phyloP scores from a whole-genome alignment of 1,140 invertebrate genomes.

The Drosophila ohnishii region DNA sequence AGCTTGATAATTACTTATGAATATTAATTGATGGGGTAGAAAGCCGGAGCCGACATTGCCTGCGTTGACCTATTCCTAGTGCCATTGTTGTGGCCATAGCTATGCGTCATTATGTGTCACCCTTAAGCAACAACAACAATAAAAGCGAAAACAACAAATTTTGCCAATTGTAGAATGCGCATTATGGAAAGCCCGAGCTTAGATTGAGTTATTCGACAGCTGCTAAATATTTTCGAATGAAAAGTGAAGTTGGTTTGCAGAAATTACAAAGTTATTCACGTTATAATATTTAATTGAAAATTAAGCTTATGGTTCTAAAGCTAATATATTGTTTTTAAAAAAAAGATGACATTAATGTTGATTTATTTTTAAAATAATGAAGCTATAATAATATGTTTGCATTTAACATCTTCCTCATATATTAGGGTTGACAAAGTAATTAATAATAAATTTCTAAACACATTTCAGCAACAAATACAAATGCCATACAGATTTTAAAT shows the following conservation, averaged over 20 bases:
- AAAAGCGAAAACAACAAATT: background rate
- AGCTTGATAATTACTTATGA: conserved; percentile 59
- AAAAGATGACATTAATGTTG: too few relatives aligned
- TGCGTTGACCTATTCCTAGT: conserved; percentile 12
- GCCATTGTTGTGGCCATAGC: conserved; percentile 9
- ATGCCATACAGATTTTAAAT: too few relatives aligned
- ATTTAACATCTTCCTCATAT: too few relatives aligned
- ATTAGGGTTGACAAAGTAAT: too few relatives aligned
- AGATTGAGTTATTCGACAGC: conserved; percentile 8
- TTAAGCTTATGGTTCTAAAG: background rate
- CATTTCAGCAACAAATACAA: too few relatives aligned
- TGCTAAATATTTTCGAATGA: conserved; percentile 4
- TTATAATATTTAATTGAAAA: background rate
- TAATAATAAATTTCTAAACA: too few relatives aligned
- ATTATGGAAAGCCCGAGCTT: conserved; percentile 4
- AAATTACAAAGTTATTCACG: too few relatives aligned
- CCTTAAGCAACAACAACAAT: conserved; percentile 9
- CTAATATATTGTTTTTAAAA: too few relatives aligned
- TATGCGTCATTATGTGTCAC: conserved; percentile 66
- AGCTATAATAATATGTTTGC: too few relatives aligned
- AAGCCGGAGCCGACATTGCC: conserved; percentile 31
- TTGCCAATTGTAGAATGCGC: conserved; percentile 8
- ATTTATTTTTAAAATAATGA: too few relatives aligned
- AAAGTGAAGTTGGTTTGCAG: background rate
- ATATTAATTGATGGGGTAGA: conserved; percentile 70